Evolutionary conservation across 2,797 vertebrate genomes (phyloP).

Genomic region (Ptychobarbus kaznakovi): DNA sequence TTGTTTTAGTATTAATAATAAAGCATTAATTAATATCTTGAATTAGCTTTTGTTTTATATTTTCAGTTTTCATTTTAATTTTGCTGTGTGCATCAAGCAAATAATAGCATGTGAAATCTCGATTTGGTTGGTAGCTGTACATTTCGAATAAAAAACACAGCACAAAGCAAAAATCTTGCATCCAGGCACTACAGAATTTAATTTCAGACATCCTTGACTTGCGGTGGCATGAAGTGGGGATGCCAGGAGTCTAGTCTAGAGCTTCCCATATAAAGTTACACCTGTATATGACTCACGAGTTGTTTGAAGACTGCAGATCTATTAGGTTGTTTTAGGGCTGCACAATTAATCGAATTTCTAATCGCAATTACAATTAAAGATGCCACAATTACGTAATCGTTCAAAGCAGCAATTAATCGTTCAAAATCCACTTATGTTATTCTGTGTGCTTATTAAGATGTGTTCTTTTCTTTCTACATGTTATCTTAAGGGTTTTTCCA

Average conservation of each 20-base stretch:
- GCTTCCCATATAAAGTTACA: constrained; percentile 45
- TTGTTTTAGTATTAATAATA: background rate
- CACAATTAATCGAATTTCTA: no score
- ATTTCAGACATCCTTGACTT: constrained; percentile 13
- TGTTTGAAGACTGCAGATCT: constrained; percentile 31
- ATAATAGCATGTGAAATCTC: background rate
- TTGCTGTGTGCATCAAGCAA: background rate
- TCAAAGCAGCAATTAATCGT: no score
- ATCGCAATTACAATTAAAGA: no score
- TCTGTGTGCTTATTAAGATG: no score
- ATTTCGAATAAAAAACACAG: background rate
- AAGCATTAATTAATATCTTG: background rate
- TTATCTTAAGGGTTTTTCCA: no score
- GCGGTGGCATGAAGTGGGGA: constrained; percentile 15
- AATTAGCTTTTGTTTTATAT: background rate
- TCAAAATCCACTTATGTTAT: no score
- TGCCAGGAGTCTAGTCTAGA: constrained; percentile 37
- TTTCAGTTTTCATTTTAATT: background rate
- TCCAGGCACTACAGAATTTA: background rate
- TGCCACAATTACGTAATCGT: no score
- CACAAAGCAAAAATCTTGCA: background rate
- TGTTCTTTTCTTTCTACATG: no score
- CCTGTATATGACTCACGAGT: constrained; percentile 43
- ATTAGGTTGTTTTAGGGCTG: constrained; percentile 2
- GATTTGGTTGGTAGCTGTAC: background rate